These are phyloP conservation scores for Diaprepes abbreviatus DNA, from an alignment of 2,888 invertebrate genomes.

Conservation along the genomic window DNA sequence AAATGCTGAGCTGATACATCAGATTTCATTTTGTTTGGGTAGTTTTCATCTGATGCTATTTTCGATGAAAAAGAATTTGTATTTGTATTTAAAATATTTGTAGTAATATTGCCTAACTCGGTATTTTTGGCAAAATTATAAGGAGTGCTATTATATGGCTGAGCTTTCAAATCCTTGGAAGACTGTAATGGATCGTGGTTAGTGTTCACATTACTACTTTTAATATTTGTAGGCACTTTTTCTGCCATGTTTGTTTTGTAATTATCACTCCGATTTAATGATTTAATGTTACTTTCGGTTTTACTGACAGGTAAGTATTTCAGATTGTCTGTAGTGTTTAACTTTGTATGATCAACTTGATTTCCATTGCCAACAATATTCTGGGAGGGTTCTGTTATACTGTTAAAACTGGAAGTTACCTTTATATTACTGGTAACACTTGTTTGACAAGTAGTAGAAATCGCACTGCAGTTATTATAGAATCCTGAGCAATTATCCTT, in stretches of 20 bases:
- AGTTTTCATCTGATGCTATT: conserved; percentile 10
- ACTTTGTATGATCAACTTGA: background rate
- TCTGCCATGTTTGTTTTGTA: background rate
- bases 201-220: background rate
- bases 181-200: background rate
- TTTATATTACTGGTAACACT: background rate
- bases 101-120: background rate
- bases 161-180: background rate
- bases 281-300: background rate
- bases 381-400: background rate
- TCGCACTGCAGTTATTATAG: conserved; percentile 29
- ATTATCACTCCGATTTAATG: background rate
- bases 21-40: conserved; percentile 21
- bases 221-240: background rate
- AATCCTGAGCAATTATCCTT: conserved; percentile 55
- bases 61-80: conserved; percentile 21
- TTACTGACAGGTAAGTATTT: background rate
- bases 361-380: background rate
- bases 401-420: background rate
- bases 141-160: background rate
- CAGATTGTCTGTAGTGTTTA: background rate
- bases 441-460: background rate
- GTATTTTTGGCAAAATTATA: background rate
- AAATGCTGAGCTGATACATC: background rate
- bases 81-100: conserved; percentile 21